Evolutionary conservation across 30 jellyfish, hydroid and myxozoan species (phyloP).

Genomic region (Aurelia coerulea): DNA sequence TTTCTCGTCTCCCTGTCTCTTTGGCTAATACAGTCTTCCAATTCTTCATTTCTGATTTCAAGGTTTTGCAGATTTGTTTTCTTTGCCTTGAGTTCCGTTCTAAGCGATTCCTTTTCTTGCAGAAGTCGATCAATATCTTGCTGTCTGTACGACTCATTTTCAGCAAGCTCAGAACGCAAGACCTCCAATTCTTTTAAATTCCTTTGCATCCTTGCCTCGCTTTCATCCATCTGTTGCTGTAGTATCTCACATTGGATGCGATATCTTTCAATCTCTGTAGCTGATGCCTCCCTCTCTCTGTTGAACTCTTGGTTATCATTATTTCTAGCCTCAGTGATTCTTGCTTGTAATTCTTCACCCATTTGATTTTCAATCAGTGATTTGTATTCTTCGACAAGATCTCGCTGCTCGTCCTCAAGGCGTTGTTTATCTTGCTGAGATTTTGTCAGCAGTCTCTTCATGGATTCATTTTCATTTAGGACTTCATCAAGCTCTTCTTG

Average conservation of each 20-base stretch:
- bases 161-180: neutral
- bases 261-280: no score
- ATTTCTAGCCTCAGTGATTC: conserved; percentile 2
- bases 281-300: no score
- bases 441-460: neutral
- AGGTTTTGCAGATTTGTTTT: neutral
- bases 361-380: no score
- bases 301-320: no score
- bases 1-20: neutral
- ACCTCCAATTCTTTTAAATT: no score
- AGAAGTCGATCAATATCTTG: neutral
- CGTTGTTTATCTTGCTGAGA: neutral
- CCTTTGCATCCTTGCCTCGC: neutral
- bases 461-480: neutral
- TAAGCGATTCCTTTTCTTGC: neutral
- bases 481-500: conserved; percentile 4
- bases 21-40: neutral
- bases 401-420: neutral
- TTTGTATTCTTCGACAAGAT: neutral
- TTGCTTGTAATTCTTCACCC: no score
- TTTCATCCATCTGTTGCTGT: neutral
- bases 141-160: neutral
- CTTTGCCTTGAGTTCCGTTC: conserved; percentile 4
- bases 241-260: neutral
- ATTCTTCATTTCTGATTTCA: neutral